phyloP scores from a whole-genome alignment of 1,140 invertebrate genomes.

The Mycetomoellerius zeteki region DNA sequence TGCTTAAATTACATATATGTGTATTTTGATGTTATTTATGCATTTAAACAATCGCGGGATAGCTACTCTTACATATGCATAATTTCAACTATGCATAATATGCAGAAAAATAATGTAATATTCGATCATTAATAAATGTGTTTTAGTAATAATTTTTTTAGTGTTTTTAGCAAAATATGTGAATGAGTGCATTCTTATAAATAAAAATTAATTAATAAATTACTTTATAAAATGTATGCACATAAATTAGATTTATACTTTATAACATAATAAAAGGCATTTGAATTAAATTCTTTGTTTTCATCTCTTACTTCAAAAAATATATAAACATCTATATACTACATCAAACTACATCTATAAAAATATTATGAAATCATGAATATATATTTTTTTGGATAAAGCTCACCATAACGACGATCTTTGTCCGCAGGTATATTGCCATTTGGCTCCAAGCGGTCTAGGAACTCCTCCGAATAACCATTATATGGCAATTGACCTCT shows the following conservation, averaged over 20 bases:
- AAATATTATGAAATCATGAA: neutral
- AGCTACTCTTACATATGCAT: neutral
- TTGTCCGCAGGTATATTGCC: slow-evolving; percentile 92
- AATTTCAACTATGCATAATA: neutral
- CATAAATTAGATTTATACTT: neutral
- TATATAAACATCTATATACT: neutral
- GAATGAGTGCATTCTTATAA: neutral
- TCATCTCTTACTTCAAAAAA: neutral
- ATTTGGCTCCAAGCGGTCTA: slow-evolving; percentile 95
- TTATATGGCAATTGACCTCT: slow-evolving; percentile 93
- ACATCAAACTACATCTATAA: slow-evolving; percentile 10
- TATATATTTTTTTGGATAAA: slow-evolving; percentile 13
- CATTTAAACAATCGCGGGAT: neutral
- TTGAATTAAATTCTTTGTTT: neutral
- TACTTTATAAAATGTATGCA: neutral
- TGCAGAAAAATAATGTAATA: neutral
- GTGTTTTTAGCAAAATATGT: neutral
- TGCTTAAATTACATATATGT: neutral
- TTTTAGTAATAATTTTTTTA: neutral
- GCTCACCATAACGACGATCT: slow-evolving; percentile 85
- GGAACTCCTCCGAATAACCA: slow-evolving; percentile 96
- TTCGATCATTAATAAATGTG: neutral
- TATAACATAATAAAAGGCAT: neutral
- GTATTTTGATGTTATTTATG: neutral
- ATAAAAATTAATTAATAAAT: neutral